phyloP scores from a whole-genome alignment of 2,888 invertebrate genomes.

The Empis livida region DNA sequence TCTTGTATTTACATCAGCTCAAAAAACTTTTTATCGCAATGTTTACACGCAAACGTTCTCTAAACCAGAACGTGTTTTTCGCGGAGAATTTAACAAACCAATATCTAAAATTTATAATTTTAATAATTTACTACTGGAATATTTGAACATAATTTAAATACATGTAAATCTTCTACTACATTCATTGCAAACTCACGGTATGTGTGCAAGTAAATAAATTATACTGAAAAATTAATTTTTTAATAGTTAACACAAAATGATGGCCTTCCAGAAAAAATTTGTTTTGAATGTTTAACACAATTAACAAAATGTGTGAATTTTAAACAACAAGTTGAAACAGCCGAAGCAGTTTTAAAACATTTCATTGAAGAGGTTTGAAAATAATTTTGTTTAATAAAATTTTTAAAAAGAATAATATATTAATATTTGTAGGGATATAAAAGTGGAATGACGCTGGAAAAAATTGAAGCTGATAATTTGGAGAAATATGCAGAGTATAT shows the following conservation, averaged over 20 bases:
- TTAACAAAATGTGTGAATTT: constrained; percentile 35
- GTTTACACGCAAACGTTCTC: constrained; percentile 41
- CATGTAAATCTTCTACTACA: constrained; percentile 37
- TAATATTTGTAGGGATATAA: not conserved
- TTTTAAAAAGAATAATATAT: not conserved
- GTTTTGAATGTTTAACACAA: constrained; percentile 14
- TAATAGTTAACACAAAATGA: constrained; percentile 14
- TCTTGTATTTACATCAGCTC: too few species aligned
- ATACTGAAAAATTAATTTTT: too few species aligned
- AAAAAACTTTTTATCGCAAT: constrained; percentile 46
- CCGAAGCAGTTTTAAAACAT: constrained; percentile 22
- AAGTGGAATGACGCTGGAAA: not conserved
- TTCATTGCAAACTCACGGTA: constrained; percentile 31
- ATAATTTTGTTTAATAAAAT: constrained; percentile 9
- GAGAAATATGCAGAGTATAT: not conserved
- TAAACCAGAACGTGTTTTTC: constrained; percentile 40
- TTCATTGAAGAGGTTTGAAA: not conserved
- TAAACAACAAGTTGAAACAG: constrained; percentile 36
- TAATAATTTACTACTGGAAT: too few species aligned
- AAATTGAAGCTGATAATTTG: not conserved
- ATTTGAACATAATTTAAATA: too few species aligned
- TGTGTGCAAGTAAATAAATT: constrained; percentile 32
- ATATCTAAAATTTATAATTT: constrained; percentile 14
- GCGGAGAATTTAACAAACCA: constrained; percentile 40
- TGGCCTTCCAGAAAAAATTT: constrained; percentile 17